phyloP scores from a whole-genome alignment of 1,140 invertebrate genomes.

The Physella acuta region DNA sequence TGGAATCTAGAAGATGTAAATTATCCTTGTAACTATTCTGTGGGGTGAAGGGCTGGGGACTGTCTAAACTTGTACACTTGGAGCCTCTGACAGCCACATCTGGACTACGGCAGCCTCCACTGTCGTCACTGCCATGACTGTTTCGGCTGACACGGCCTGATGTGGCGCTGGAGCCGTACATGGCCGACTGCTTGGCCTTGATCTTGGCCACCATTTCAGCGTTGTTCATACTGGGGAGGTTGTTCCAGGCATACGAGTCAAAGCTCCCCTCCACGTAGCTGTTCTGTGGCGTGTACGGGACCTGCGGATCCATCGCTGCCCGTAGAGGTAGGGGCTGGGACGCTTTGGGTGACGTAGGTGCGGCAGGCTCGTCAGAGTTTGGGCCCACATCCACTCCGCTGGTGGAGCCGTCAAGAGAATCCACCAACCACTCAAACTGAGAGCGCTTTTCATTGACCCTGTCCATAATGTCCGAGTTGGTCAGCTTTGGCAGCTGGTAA shows the following conservation, averaged over 20 bases:
- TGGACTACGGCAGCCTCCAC: slow-evolving; percentile 20
- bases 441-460: slow-evolving; percentile 40
- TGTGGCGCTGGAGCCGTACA: slow-evolving; percentile 24
- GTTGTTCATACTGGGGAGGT: slow-evolving; percentile 51
- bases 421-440: slow-evolving; percentile 28
- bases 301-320: background rate
- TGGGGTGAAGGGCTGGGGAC: slow-evolving; percentile 30
- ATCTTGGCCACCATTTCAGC: slow-evolving; percentile 50
- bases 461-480: slow-evolving; percentile 37
- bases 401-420: slow-evolving; percentile 3
- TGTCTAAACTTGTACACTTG: slow-evolving; percentile 10
- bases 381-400: background rate
- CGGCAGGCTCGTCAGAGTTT: background rate
- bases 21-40: slow-evolving; percentile 36
- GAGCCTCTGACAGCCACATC: slow-evolving; percentile 2
- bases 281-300: slow-evolving; percentile 43
- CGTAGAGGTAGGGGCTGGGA: background rate
- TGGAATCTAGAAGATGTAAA: background rate
- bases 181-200: slow-evolving; percentile 41
- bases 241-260: slow-evolving; percentile 28
- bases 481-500: slow-evolving; percentile 35
- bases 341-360: background rate
- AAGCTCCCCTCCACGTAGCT: slow-evolving; percentile 42
- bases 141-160: slow-evolving; percentile 13
- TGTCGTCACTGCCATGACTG: slow-evolving; percentile 10